Evolutionary conservation across 2,888 invertebrate genomes (phyloP), one percentile per base, ranked within the genome.

Genomic region (Eupelmus urozonus): DNA sequence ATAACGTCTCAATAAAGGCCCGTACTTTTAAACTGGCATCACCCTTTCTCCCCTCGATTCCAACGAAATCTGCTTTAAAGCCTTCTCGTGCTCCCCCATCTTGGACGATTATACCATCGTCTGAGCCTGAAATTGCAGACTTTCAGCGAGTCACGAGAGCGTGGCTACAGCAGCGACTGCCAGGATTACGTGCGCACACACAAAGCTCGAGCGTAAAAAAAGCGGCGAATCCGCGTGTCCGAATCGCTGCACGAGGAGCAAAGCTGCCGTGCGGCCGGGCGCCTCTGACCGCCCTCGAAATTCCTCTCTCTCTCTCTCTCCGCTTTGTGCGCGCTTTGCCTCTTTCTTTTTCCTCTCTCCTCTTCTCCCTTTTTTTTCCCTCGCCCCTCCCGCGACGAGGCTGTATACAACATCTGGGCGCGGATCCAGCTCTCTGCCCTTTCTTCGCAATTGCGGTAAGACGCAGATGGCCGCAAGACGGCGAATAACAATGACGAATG

Each of bases 381-480:
- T 29, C 57, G 27, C 27, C 25, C 42, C 57, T 29, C 29, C 51
- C 62, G 72, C 72, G 34, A 18, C n/a, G n/a, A n/a, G n/a, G 51
- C 53, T 7, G 25, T 11, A 55, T n/a, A n/a, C 29, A 40, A 73
- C 74, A 67, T 59, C 74, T 74, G 66, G 66, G 40, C 49, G 2
- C 57, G 27, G 11, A 18, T n/a, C 55, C 18, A 2, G 1, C 63
- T 55, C 18, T 59, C 34, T 57, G 51, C 18, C 25, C 53, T 49
- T 57, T 18, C n/a, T 59, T 45, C 49, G 62, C 53, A 60, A 55
- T 76, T 55, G 69, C 76, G 69, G 67, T 62, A 63, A 63, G 34
- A 42, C 45, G 45, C 69, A 76, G 69, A 76, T 67, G 67, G 67
- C 60, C 67, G 25, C 25, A 16, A 45, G 18, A n/a, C n/a, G 20